Evolutionary conservation across 53 echinoderm and acorn worm species (phyloP), one percentile per base, ranked within the genome.

Genomic region (Holothuria leucospilota): DNA sequence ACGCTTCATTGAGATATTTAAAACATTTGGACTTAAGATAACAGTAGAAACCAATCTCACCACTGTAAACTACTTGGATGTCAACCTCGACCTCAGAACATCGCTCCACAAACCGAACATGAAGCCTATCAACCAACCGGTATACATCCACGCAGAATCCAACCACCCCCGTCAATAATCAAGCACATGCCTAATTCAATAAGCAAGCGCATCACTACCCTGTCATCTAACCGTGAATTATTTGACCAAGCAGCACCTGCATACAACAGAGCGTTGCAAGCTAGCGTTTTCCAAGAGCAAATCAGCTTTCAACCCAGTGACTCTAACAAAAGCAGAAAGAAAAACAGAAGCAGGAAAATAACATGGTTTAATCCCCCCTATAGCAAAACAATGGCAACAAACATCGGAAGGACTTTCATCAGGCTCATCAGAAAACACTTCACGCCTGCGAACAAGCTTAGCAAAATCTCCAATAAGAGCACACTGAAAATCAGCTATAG

Each of bases 1-100:
- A 71, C 13, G 24, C 59, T 30, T 85, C n/a, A 60, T 51, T 25
- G 64, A 63, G 64, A 77, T 24, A 42, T 86, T 75, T 77, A 42
- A 86, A 23, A 39, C 62, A 4, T 14, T 86, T 34, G 86, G 77
- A 29, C 77, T 86, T 2, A 86, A 63, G 30, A 75, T 27, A 86
- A 74, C 63, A 86, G 73, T 69, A 42, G 28, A 27, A 62, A 64
- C 86, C 62, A 86, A 9, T 46, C 56, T 56, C 56, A 16, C 15
- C 3, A 18, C 58, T 20, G 81, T 81, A 20, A 60, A 81, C 81
- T 81, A 53, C 27, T 52, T 81, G 27, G 61, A 81, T 21, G 29
- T 51, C 81, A 13, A 24, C 56, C 81, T 51, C 4, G 59, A 81
- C 59, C 61, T 81, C 11, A 13, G 11, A 11, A 60, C 81, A 59